A percentile compares a stretch with the other conserved stretches of the same genome.
phyloP scores from a whole-genome alignment of 2,113 vertebrate species.

The Turnix velox region DNA sequence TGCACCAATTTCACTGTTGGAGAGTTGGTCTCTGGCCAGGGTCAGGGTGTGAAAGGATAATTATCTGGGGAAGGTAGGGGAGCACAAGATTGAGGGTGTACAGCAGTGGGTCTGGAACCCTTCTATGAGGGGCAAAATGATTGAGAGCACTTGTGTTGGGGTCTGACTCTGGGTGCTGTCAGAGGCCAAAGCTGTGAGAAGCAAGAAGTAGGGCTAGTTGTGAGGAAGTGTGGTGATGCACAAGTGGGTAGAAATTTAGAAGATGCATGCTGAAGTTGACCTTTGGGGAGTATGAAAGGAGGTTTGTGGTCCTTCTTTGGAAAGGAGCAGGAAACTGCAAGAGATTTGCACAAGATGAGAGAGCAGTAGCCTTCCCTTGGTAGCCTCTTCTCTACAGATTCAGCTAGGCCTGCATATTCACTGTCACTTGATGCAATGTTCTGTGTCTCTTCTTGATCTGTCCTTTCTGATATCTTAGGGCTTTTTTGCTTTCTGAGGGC shows the following conservation, averaged over 20 bases:
- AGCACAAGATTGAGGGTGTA: not conserved
- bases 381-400: not conserved
- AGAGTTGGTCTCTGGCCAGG: not conserved
- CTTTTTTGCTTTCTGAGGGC: not conserved
- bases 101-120: not conserved
- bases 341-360: not conserved
- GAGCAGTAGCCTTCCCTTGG: not conserved
- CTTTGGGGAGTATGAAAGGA: not conserved
- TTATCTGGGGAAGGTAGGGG: not conserved
- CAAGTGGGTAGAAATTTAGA: not conserved
- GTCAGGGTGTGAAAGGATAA: not conserved
- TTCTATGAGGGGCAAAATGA: fast-evolving
- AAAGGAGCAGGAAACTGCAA: not conserved
- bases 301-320: not conserved
- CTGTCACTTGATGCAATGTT: not conserved
- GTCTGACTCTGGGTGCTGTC: not conserved
- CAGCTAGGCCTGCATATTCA: not conserved
- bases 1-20: not conserved
- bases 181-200: not conserved
- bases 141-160: not conserved
- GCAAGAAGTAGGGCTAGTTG: not conserved
- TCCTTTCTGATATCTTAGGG: not conserved
- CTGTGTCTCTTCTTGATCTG: not conserved
- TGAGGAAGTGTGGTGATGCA: not conserved
- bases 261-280: not conserved